Percentiles rank a stretch among this genome's conserved stretches.
Evolutionary conservation across 1,140 invertebrate species (phyloP).

Genomic region (Dinothrombium tinctorium): DNA sequence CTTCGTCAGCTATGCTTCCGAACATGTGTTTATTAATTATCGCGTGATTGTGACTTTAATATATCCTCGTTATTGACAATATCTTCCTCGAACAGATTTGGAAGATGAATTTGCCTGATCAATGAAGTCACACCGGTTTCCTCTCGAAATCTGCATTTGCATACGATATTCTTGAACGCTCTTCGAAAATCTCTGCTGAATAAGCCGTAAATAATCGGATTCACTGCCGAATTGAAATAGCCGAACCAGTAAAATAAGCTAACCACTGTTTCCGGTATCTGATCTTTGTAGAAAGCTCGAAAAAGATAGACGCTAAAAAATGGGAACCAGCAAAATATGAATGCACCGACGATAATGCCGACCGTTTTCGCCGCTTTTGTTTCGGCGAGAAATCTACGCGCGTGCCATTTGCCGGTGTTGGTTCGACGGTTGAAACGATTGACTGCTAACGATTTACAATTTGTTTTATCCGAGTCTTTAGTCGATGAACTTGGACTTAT

Average conservation of each 20-base stretch:
- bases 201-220: slow-evolving; percentile 41
- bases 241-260: slow-evolving; percentile 87
- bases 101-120: slow-evolving; percentile 18
- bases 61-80: background rate
- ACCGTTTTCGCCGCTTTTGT: slow-evolving; percentile 81
- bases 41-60: no score
- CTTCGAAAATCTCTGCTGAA: slow-evolving; percentile 77
- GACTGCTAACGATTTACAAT: slow-evolving; percentile 1
- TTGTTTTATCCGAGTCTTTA: background rate
- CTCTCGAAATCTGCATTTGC: slow-evolving; percentile 31
- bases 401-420: slow-evolving; percentile 60
- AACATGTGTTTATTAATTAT: no score
- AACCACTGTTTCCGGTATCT: slow-evolving; percentile 50
- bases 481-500: background rate
- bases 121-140: slow-evolving; percentile 17
- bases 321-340: slow-evolving; percentile 70
- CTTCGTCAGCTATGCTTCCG: no score
- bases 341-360: slow-evolving; percentile 76
- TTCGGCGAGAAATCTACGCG: slow-evolving; percentile 64
- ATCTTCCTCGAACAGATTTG: slow-evolving; percentile 17
- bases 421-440: slow-evolving; percentile 55
- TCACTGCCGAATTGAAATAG: slow-evolving; percentile 66
- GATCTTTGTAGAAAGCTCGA: slow-evolving; percentile 41
- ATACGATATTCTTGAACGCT: slow-evolving; percentile 74
- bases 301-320: slow-evolving; percentile 83